Evolutionary conservation across 2,113 vertebrate genomes (phyloP).

Genomic region (Aphyosemion australe): DNA sequence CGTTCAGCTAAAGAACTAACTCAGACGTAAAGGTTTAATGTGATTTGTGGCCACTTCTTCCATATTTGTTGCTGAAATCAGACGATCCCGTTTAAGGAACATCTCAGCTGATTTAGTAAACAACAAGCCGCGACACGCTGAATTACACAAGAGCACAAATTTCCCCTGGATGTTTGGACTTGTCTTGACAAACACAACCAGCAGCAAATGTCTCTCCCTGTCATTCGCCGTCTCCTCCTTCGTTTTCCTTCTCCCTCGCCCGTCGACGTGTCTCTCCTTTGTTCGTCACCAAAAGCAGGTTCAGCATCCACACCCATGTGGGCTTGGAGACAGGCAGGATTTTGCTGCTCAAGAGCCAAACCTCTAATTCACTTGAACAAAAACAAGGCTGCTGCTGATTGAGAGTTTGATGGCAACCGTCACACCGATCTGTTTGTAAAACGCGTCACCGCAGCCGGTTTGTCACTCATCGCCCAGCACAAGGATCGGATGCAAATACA

Average conservation of each 20-base stretch:
- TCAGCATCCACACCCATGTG: constrained; percentile 47
- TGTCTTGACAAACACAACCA: constrained; percentile 45
- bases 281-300: constrained; percentile 39
- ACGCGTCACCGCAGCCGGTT: no score
- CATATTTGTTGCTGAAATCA: constrained; percentile 4
- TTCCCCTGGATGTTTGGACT: constrained; percentile 40
- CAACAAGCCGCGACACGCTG: neutral
- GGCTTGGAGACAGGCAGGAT: constrained; percentile 33
- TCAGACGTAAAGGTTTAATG: neutral
- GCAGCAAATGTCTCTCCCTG: constrained; percentile 14
- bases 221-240: constrained; percentile 13
- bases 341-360: constrained; percentile 3
- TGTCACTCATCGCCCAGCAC: constrained; percentile 4
- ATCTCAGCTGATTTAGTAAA: constrained; percentile 13
- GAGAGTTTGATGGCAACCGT: neutral
- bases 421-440: neutral
- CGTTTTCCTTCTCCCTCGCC: neutral
- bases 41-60: neutral
- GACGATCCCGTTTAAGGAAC: neutral
- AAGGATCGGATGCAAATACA: constrained; percentile 42
- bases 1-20: neutral
- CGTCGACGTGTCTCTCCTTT: constrained; percentile 29
- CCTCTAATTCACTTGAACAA: constrained; percentile 16
- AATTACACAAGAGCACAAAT: constrained; percentile 20
- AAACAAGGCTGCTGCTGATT: constrained; percentile 6